Base-by-base conservation (phyloP, 1,140 invertebrate genomes). In the Euwallacea fornicatus region DNA sequence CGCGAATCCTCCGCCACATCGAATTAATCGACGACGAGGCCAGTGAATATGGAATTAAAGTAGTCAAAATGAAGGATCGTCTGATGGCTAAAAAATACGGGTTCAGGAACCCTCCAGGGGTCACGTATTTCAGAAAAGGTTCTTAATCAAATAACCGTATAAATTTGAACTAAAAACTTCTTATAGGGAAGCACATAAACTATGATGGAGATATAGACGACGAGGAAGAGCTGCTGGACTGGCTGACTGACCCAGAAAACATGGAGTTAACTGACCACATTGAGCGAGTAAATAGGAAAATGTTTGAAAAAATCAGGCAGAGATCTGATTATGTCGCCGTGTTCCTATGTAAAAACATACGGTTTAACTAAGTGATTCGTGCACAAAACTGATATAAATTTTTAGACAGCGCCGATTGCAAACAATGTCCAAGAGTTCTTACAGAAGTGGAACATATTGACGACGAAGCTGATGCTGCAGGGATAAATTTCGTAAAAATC, bases 41-140 rank as follows among this genome's bases (percentile, higher is more conserved):
- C 11, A 83, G 89, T 0, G 93, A 96, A 81, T 98, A 95, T 83
- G 94, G 94, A 64, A 95, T 97, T 73, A 93, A 94, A 83, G 90
- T 97, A 66, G 93, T 95, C 0, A 94, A 96, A 84, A 93, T 93
- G 84, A 89, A 88, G 76, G 94, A 97, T 83, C 86, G 90, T 16
- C 78, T 97, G 13, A 96, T 98, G 92, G 94, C 95, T 2, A 97
- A 97, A 81, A 97, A 97, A 79, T 96, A 95, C 81, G 94, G 95
- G 1, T 94, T 89, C 78, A 86, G 94, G 74, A 92, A 93, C 79
- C 93, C 93, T 42, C 94, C 95, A 0, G 94, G 94, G 0, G 89
- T 97, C 1, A 93, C 93, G 9, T 96, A 95, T 78, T 97, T 97
- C 83, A 87, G 94, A 44, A 95, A 95, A 82, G 92, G 89, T 55